A percentile compares a stretch with the other conserved stretches of the same genome.
Conservation (phyloP, 2,113 vertebrate species). For the Gobio gobio region DNA sequence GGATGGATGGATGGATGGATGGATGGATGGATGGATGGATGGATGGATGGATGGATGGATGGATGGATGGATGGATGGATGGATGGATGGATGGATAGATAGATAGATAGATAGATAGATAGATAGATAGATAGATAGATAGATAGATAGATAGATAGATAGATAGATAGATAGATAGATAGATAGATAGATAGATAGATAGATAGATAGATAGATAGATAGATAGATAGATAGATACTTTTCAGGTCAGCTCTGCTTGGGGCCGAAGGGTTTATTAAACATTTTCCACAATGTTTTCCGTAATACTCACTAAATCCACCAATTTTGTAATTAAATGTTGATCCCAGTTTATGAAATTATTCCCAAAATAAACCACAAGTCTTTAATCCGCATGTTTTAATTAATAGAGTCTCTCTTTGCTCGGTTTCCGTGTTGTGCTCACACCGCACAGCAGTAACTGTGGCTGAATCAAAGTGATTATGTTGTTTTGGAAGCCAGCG, state of each 20-base stretch:
- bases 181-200: neutral
- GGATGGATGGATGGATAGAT: neutral
- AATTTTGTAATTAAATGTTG: conserved; percentile 35
- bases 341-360: conserved; percentile 26
- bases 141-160: neutral
- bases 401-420: conserved; percentile 24
- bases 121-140: neutral
- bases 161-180: neutral
- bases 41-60: neutral
- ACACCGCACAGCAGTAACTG: neutral
- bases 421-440: neutral
- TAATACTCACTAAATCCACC: neutral
- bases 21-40: neutral
- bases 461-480: conserved; percentile 27
- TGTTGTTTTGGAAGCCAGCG: neutral
- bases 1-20: neutral
- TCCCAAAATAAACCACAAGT: conserved; percentile 23
- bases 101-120: neutral
- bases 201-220: neutral
- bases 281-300: conserved; percentile 8
- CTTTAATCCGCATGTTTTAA: conserved; percentile 7
- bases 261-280: neutral
- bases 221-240: neutral
- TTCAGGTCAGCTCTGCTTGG: neutral
- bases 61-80: neutral